Conservation (phyloP, 2,113 vertebrate genomes). For the Geothlypis trichas region DNA sequence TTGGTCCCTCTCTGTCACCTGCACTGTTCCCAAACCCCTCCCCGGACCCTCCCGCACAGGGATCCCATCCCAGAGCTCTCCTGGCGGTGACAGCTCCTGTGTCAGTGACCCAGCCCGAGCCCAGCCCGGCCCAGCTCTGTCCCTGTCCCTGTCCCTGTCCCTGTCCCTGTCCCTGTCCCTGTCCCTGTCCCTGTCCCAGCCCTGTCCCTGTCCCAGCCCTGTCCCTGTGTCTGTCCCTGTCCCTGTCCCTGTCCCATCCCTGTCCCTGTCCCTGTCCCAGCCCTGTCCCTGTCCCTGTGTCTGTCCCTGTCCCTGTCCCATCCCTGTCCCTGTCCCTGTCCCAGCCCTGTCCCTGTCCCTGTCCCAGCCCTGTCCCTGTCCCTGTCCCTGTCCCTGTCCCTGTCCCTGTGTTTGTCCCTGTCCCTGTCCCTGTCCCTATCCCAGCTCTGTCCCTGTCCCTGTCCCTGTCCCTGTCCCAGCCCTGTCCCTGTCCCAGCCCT, state of each 20-base stretch:
- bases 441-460: too few species aligned
- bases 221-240: background rate
- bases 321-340: background rate
- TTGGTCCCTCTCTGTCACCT: too few species aligned
- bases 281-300: background rate
- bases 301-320: background rate
- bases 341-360: background rate
- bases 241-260: background rate
- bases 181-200: background rate
- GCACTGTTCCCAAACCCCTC: background rate
- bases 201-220: background rate
- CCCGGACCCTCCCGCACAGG: background rate
- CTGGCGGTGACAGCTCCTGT: rapidly evolving
- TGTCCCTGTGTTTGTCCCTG: too few species aligned
- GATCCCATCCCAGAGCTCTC: background rate
- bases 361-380: background rate
- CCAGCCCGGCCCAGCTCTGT: background rate
- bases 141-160: background rate
- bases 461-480: background rate
- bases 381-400: background rate
- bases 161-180: background rate
- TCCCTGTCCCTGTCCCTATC: too few species aligned
- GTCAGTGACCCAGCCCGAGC: background rate
- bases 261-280: background rate
- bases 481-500: too few species aligned